Conservation (phyloP, 2,888 invertebrate species). For the Gymnocheta viridis region DNA sequence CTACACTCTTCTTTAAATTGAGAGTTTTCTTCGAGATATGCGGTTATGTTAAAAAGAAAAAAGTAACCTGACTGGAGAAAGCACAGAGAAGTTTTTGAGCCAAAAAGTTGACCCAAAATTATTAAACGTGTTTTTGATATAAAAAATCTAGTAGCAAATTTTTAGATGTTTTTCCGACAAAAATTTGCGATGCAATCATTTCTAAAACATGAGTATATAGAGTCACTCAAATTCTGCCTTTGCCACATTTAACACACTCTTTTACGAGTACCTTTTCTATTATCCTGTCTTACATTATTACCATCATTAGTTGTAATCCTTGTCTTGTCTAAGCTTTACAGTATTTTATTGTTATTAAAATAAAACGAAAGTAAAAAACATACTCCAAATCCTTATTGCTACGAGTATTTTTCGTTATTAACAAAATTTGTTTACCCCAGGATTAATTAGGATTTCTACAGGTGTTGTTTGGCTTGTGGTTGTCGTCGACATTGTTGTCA, state of each 20-base stretch:
- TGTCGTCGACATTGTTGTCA: slow-evolving; percentile 53
- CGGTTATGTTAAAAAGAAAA: no score
- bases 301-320: slow-evolving; percentile 48
- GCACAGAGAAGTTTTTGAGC: no score
- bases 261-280: slow-evolving; percentile 9
- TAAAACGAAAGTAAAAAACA: background rate
- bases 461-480: slow-evolving; percentile 68
- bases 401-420: slow-evolving; percentile 36
- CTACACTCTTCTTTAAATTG: no score
- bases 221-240: background rate
- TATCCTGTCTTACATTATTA: slow-evolving; percentile 30
- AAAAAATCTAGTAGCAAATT: no score
- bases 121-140: no score
- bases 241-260: background rate
- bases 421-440: slow-evolving; percentile 55
- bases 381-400: slow-evolving; percentile 12
- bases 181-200: no score
- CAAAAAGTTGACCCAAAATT: no score
- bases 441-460: slow-evolving; percentile 69
- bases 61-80: no score
- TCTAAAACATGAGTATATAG: no score
- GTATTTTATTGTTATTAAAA: background rate
- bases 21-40: no score
- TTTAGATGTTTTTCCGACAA: no score
- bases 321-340: background rate